Evolutionary conservation across 2,888 invertebrate genomes (phyloP).

Genomic region (Endomychus coccineus): DNA sequence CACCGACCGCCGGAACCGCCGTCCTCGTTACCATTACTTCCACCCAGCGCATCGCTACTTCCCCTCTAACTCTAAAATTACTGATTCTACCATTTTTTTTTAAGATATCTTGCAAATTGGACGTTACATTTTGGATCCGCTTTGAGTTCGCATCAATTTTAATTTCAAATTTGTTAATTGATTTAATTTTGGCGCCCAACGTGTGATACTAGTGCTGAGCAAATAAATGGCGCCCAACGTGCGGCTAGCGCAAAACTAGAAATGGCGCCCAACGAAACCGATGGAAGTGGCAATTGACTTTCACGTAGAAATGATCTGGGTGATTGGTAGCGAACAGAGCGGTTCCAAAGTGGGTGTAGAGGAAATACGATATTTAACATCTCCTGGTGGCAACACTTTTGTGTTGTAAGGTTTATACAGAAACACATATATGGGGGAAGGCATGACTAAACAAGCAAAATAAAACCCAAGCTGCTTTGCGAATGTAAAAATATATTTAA

Average conservation of each 20-base stretch:
- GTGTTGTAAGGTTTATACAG: conserved; percentile 15
- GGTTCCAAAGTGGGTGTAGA: conserved; percentile 14
- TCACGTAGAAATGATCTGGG: conserved; percentile 13
- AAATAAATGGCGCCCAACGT: no score
- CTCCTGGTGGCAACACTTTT: conserved; percentile 38
- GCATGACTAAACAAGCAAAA: conserved; percentile 34
- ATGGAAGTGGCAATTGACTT: no score
- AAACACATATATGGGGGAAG: conserved; percentile 13
- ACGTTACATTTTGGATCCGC: no score
- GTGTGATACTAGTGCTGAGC: no score
- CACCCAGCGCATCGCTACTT: conserved; percentile 11
- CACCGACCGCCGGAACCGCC: conserved; percentile 15
- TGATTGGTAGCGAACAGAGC: conserved; percentile 13
- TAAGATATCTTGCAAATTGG: no score
- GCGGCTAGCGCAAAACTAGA: no score
- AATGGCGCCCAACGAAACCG: no score
- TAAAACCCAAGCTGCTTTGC: conserved; percentile 45
- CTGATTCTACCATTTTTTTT: no score
- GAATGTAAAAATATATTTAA: conserved; percentile 47
- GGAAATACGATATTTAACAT: conserved; percentile 13
- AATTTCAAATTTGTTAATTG: no score
- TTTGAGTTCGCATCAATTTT: no score
- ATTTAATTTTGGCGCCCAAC: no score
- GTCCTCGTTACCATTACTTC: conserved; percentile 13
- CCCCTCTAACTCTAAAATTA: no score